Percentiles rank a stretch among this genome's conserved stretches.
Conservation (phyloP, 2,888 invertebrate genomes). For the Andrena bicolor region DNA sequence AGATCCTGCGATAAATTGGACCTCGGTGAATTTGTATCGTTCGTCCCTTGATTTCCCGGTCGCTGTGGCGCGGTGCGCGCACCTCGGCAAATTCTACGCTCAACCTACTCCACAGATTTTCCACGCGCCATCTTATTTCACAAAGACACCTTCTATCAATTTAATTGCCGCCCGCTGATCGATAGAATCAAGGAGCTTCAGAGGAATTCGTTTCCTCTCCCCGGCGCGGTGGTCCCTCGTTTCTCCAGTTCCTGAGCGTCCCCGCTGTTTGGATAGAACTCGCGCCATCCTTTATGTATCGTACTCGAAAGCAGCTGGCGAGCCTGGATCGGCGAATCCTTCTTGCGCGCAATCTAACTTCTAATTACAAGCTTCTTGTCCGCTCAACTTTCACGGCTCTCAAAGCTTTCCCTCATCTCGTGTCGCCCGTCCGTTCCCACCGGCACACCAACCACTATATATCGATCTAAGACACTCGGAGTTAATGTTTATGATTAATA, state of each 20-base stretch:
- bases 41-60: no score
- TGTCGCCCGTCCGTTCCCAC: conserved; percentile 1
- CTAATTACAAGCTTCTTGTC: conserved; percentile 64
- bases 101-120: neutral
- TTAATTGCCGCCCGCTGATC: conserved; percentile 34
- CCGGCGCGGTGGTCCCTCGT: conserved; percentile 24
- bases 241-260: conserved; percentile 1
- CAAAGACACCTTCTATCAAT: conserved; percentile 5
- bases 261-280: conserved; percentile 32
- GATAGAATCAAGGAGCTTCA: conserved; percentile 31
- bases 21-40: neutral
- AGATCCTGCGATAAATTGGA: neutral
- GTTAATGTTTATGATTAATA: conserved; percentile 78
- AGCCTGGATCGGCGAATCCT: conserved; percentile 37
- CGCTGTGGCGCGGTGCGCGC: no score
- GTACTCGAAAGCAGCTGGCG: conserved; percentile 16
- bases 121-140: conserved; percentile 12
- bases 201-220: conserved; percentile 10
- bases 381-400: conserved; percentile 56
- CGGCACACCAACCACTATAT: conserved; percentile 5
- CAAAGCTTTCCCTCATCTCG: conserved; percentile 36
- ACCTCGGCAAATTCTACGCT: no score
- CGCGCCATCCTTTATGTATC: conserved; percentile 37
- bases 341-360: conserved; percentile 52
- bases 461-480: conserved; percentile 41